phyloP scores from a whole-genome alignment of 1,140 invertebrate species.

The Lethrus apterus region DNA sequence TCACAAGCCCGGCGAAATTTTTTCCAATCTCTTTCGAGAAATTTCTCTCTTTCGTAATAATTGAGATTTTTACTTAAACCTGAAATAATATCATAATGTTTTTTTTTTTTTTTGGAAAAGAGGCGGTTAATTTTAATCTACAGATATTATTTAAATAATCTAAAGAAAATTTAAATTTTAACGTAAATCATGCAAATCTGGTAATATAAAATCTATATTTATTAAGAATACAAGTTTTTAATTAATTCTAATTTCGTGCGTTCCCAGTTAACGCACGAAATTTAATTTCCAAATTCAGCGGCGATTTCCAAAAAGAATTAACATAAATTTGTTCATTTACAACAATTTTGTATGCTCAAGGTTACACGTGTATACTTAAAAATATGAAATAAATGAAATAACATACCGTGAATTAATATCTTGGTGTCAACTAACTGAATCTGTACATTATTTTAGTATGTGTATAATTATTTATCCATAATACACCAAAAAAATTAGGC shows the following conservation, averaged over 20 bases:
- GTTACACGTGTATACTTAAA: background rate
- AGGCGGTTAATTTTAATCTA: too few species aligned
- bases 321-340: background rate
- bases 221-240: background rate
- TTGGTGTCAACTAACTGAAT: background rate
- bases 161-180: too few species aligned
- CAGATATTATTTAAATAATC: too few species aligned
- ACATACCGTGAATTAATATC: constrained; percentile 5
- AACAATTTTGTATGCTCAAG: background rate
- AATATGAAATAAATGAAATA: constrained; percentile 1
- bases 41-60: too few species aligned
- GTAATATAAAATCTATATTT: too few species aligned
- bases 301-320: background rate
- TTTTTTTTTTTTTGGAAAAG: too few species aligned
- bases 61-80: too few species aligned
- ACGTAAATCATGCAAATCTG: too few species aligned
- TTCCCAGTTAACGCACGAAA: background rate
- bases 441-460: constrained; percentile 1
- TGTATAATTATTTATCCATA: constrained; percentile 11
- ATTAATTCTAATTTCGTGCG: background rate
- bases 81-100: too few species aligned
- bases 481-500: constrained; percentile 19
- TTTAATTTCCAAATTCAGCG: background rate
- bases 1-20: too few species aligned
- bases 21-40: too few species aligned